Evolutionary conservation across 1,140 invertebrate species (phyloP).

Genomic region (Atopsyche davidsoni): DNA sequence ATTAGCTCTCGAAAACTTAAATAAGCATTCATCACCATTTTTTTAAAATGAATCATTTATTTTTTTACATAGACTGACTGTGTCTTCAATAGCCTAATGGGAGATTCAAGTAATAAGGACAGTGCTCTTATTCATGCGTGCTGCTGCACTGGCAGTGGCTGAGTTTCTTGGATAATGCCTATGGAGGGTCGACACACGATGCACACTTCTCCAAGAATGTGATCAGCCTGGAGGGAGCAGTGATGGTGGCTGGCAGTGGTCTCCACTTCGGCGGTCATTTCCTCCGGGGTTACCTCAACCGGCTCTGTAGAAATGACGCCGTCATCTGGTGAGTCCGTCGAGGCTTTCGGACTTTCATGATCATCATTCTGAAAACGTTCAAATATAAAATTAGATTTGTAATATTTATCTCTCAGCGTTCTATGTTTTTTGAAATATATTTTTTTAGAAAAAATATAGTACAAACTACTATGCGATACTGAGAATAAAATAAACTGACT

Average conservation of each 20-base stretch:
- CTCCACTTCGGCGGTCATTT: slow-evolving; percentile 8
- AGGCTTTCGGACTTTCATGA: slow-evolving; percentile 13
- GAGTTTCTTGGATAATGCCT: slow-evolving; percentile 13
- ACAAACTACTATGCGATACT: too few relatives aligned
- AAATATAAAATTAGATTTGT: background rate
- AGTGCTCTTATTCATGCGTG: slow-evolving; percentile 14
- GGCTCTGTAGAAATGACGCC: too few relatives aligned
- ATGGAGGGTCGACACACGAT: slow-evolving; percentile 18
- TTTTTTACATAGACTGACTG: too few relatives aligned
- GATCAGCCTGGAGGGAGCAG: slow-evolving; percentile 18
- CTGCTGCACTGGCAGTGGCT: slow-evolving; percentile 26
- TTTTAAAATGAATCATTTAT: too few relatives aligned
- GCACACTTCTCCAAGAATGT: slow-evolving; percentile 27
- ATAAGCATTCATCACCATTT: too few relatives aligned
- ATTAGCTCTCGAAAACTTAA: too few relatives aligned
- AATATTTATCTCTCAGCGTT: too few relatives aligned
- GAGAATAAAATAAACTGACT: too few relatives aligned
- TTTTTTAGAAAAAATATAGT: too few relatives aligned
- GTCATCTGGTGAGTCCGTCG: background rate
- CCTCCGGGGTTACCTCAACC: slow-evolving; percentile 4
- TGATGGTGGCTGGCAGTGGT: background rate
- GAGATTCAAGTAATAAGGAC: too few relatives aligned
- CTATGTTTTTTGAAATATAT: too few relatives aligned
- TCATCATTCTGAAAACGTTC: slow-evolving; percentile 28
- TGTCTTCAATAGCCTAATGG: too few relatives aligned